Conservation (phyloP, 1,140 invertebrate species). For the Euura saliciscinereae region DNA sequence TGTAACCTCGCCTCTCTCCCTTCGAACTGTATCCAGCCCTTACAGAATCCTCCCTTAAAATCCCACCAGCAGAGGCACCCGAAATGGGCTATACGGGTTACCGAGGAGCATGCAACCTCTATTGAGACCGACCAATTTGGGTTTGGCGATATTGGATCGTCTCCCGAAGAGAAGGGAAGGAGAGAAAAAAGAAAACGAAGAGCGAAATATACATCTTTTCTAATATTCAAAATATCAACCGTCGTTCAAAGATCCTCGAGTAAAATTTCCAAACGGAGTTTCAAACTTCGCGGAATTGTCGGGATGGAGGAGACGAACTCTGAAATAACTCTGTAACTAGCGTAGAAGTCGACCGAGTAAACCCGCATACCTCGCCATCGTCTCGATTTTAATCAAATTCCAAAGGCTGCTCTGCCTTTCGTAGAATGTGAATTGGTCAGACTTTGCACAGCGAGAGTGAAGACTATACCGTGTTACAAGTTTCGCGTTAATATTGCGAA, state of each 20-base stretch:
- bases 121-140: constrained; percentile 35
- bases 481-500: no score
- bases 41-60: background rate
- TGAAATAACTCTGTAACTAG: background rate
- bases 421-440: background rate
- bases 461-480: no score
- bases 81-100: constrained; percentile 53
- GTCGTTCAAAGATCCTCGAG: no score
- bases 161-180: background rate
- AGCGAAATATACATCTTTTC: background rate
- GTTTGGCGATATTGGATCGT: constrained; percentile 35
- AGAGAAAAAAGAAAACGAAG: background rate
- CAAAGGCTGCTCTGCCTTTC: background rate
- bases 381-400: constrained; percentile 2
- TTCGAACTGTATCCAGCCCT: constrained; percentile 17
- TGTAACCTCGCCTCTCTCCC: constrained; percentile 45
- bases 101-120: constrained; percentile 28
- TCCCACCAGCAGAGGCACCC: constrained; percentile 31
- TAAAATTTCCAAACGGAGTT: background rate
- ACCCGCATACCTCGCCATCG: background rate
- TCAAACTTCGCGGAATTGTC: background rate
- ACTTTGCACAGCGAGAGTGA: no score
- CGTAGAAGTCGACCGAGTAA: background rate
- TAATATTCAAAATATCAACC: no score
- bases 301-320: background rate